Conservation (phyloP, 1,140 invertebrate species). For the Heliconius himera region DNA sequence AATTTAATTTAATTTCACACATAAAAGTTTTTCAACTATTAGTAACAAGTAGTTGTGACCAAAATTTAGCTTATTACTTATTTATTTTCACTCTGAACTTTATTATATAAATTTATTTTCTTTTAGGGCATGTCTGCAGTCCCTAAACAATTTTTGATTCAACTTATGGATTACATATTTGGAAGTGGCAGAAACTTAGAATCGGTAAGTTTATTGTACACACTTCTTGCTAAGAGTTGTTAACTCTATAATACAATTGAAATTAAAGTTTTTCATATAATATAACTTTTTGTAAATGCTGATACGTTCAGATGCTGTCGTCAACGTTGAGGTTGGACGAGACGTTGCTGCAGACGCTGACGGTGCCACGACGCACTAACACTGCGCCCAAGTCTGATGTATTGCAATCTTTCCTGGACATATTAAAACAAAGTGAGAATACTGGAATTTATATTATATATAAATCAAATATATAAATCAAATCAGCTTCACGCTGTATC, state of each 20-base stretch:
- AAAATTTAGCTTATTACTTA: too few species aligned
- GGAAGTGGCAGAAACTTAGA: constrained; percentile 14
- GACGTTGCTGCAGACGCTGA: constrained; percentile 16
- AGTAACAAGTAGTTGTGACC: too few species aligned
- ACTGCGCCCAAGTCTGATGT: constrained; percentile 17
- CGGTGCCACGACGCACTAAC: neutral
- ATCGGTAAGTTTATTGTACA: constrained; percentile 6
- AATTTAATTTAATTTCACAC: too few species aligned
- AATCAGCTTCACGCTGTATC: too few species aligned
- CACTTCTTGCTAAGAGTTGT: neutral
- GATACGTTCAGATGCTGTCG: constrained; percentile 15
- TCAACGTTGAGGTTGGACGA: constrained; percentile 14
- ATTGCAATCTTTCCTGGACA: constrained; percentile 12
- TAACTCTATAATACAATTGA: neutral
- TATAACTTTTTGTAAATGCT: neutral
- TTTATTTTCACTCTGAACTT: neutral
- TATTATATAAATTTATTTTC: neutral
- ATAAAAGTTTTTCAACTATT: too few species aligned
- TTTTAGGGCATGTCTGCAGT: constrained; percentile 27
- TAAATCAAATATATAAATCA: too few species aligned
- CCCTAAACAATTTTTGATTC: constrained; percentile 26
- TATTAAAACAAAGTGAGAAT: constrained; percentile 15
- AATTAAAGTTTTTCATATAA: neutral
- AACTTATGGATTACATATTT: constrained; percentile 30
- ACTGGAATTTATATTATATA: too few species aligned